Evolutionary conservation across 30 jellyfish, hydroid and myxozoan genomes (phyloP).

Genomic region (Rhopilema esculentum): DNA sequence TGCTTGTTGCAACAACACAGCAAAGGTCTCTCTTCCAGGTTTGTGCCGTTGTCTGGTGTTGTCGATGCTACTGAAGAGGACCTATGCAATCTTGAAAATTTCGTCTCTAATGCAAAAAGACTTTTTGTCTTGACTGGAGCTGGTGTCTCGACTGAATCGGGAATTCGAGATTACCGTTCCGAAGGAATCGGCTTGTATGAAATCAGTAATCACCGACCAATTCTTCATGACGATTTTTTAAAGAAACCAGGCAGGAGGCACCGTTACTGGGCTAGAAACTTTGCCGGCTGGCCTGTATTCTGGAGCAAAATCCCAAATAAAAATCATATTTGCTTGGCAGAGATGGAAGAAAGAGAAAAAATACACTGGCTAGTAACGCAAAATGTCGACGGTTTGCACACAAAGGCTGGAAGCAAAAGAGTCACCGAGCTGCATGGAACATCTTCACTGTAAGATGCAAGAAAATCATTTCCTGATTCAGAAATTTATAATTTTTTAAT

Average conservation of each 20-base stretch:
- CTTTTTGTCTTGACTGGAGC: slow-evolving; percentile 93
- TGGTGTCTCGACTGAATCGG: slow-evolving; percentile 95
- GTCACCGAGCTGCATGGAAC: slow-evolving; percentile 97
- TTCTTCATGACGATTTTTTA: slow-evolving; percentile 72
- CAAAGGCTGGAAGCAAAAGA: slow-evolving; percentile 79
- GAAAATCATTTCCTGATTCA: not conserved
- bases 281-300: slow-evolving; percentile 92
- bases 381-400: slow-evolving; percentile 93
- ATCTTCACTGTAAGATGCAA: slow-evolving; percentile 81
- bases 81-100: slow-evolving; percentile 17
- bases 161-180: slow-evolving; percentile 92
- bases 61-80: slow-evolving; percentile 38
- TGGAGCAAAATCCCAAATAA: slow-evolving; percentile 75
- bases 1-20: not conserved
- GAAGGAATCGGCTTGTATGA: slow-evolving; percentile 88
- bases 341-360: slow-evolving; percentile 78
- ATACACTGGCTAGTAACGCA: slow-evolving; percentile 98
- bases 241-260: slow-evolving; percentile 70
- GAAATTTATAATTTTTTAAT: no score
- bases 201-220: slow-evolving; percentile 75
- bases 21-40: not conserved
- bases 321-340: slow-evolving; percentile 65
- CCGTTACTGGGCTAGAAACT: slow-evolving; percentile 94
- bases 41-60: slow-evolving; percentile 28
- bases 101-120: slow-evolving; percentile 49